Base-by-base conservation (phyloP, 2,888 invertebrate genomes). In the Nemapogon koenigi region DNA sequence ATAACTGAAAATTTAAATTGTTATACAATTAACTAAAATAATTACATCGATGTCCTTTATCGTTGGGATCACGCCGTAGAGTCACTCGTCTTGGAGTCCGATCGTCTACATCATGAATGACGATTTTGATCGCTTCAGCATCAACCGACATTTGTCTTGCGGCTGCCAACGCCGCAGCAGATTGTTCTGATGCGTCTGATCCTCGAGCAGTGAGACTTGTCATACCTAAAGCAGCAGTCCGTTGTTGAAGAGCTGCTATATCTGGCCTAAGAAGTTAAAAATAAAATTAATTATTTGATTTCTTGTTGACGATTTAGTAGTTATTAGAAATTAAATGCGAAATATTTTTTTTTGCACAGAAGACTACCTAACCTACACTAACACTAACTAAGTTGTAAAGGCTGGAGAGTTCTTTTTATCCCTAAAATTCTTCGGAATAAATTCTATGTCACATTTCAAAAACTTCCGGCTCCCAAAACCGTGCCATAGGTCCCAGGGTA, bases 101-200 rank as follows among this genome's bases (percentile, higher is more conserved):
- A 43, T 90, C 90, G 65, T 94, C 94, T 10, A 94, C 94, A 62
- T 94, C 94, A 57, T 94, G 93, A 53, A 94, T 94, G 47, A 94
- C 93, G 49, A 94, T 94, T 62, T 93, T 89, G 53, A 94, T 94
- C 46, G 92, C 92, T 62, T 94, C 94, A 1, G 94, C 94, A 56
- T 94, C 94, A 42, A 90, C 90, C 14, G 93, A 91, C 55, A 91
- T 90, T 57, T 94, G 93, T 3, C 93, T 81, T 29, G 90, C 81
- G 7, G 86, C 83, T 1, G 87, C 85, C 13, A 83, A 81, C 22
- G 83, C 83, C 30, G 84, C 72, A 3, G 81, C 80, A 1, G 81
- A 62, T 6, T 80, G 62, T 7, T 72, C 70, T 4, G 81, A 59
- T 2, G 64, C 55, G 35, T 72, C 62, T 17, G 62, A 51, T 52